Conservation (phyloP, 2,113 vertebrate species). For the Austrofundulus limnaeus region DNA sequence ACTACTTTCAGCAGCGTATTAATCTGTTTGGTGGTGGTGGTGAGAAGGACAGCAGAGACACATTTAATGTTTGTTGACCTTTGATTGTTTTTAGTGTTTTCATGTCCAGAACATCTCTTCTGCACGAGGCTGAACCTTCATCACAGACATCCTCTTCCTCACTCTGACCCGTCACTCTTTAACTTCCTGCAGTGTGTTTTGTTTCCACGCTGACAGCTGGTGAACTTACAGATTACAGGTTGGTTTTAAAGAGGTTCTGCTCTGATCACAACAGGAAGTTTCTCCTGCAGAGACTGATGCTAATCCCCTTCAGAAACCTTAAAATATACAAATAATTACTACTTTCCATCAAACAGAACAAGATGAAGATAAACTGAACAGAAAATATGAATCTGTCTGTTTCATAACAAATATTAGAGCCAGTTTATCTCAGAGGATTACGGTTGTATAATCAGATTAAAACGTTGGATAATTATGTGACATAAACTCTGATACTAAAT, state of each 20-base stretch:
- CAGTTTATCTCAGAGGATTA: not conserved
- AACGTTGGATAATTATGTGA: not conserved
- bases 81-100: not conserved
- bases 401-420: not conserved
- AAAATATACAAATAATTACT: no score
- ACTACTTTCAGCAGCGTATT: not conserved
- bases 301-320: not conserved
- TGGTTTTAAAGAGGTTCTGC: no score
- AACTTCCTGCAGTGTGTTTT: no score
- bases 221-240: not conserved
- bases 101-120: constrained; percentile 19
- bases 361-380: not conserved
- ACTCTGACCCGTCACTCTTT: no score
- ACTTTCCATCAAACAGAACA: not conserved
- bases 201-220: no score
- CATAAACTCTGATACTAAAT: not conserved
- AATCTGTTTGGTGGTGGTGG: not conserved
- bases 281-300: rapidly evolving
- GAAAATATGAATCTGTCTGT: no score
- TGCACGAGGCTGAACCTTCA: no score
- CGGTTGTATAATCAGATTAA: constrained; percentile 2
- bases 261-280: no score
- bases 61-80: no score
- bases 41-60: no score
- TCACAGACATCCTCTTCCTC: not conserved